Percentiles rank a stretch among this genome's conserved stretches.
Evolutionary conservation across 2,797 vertebrate species (phyloP).

Genomic region (Florisuga fusca): DNA sequence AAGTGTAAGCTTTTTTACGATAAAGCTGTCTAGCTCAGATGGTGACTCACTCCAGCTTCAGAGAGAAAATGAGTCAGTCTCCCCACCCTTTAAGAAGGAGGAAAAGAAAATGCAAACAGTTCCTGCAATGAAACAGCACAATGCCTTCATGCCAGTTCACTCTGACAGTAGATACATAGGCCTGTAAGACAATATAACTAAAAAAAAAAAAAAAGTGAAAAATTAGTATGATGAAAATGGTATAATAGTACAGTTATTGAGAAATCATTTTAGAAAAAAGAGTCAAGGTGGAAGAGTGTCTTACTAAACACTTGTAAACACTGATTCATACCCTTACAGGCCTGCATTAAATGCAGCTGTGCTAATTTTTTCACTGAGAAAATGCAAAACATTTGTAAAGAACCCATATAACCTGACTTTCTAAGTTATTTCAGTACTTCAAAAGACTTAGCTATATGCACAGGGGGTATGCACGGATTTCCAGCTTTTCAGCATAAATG

Average conservation of each 20-base stretch:
- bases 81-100: background rate
- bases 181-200: background rate
- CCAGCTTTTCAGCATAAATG: background rate
- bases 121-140: background rate
- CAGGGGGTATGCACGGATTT: background rate
- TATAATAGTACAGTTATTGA: background rate
- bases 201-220: background rate
- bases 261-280: background rate
- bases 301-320: background rate
- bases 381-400: background rate
- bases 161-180: background rate
- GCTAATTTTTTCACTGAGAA: background rate
- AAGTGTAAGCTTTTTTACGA: background rate
- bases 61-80: background rate
- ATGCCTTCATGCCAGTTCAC: background rate
- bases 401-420: background rate
- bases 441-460: background rate
- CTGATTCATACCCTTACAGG: background rate
- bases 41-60: slow-evolving; percentile 3
- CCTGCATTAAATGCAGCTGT: background rate
- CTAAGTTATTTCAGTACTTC: background rate
- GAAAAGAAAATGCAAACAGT: background rate
- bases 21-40: background rate
- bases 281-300: rapidly evolving
- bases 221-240: background rate